phyloP scores from a whole-genome alignment of 2,113 vertebrate genomes.

The Alaudala cheleensis region DNA sequence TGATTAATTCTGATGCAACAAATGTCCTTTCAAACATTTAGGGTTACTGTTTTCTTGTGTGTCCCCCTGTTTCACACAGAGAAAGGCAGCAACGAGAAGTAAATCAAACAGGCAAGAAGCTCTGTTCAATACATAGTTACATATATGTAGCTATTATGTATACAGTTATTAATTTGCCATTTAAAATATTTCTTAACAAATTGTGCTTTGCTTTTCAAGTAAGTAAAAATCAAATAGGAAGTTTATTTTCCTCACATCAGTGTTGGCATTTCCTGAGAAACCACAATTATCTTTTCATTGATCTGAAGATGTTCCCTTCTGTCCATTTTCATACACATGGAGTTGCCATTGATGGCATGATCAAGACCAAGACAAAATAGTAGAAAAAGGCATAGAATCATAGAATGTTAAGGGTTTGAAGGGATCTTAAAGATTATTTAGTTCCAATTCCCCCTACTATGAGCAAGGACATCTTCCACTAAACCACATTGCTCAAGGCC shows the following conservation, averaged over 20 bases:
- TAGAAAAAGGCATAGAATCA: background rate
- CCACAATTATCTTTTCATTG: background rate
- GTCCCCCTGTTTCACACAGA: background rate
- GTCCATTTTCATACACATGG: rapidly evolving
- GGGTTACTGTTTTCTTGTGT: background rate
- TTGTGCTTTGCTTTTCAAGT: background rate
- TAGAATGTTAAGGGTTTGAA: background rate
- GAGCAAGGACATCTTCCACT: background rate
- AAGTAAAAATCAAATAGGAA: background rate
- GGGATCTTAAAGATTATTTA: background rate
- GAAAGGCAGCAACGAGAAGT: background rate
- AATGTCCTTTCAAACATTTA: background rate
- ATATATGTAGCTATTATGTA: background rate
- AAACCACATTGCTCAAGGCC: background rate
- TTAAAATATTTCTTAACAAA: background rate
- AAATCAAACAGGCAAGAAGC: background rate
- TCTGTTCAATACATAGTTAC: background rate
- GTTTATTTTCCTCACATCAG: background rate
- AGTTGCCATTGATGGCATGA: background rate
- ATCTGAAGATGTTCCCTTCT: background rate
- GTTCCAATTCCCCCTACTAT: background rate
- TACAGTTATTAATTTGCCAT: background rate
- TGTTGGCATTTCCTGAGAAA: background rate
- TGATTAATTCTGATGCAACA: background rate
- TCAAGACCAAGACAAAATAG: background rate